Conservation (phyloP, 2,888 invertebrate species). For the Rosalia funebris region DNA sequence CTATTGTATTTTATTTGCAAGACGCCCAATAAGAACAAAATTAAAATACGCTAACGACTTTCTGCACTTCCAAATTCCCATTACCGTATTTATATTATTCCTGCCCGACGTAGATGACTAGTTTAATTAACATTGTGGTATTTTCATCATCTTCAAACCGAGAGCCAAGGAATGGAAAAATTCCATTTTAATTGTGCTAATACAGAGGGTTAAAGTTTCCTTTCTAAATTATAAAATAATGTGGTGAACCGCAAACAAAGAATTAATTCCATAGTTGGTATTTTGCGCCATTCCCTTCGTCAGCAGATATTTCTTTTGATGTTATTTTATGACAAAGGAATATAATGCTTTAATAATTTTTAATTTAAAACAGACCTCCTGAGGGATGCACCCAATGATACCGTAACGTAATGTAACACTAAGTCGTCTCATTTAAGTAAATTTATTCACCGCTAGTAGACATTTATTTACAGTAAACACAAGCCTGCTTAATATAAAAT, state of each 20-base stretch:
- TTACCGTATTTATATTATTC: slow-evolving; percentile 6
- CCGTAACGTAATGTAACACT: too few species aligned
- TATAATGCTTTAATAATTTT: too few species aligned
- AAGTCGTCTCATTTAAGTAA: too few species aligned
- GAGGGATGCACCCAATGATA: too few species aligned
- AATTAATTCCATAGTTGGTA: neutral
- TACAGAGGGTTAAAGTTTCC: neutral
- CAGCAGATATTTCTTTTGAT: neutral
- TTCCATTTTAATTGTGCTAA: slow-evolving; percentile 1
- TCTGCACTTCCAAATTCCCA: neutral
- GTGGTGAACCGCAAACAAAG: neutral
- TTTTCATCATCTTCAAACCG: neutral
- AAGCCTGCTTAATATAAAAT: too few species aligned
- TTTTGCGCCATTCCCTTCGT: slow-evolving; percentile 1
- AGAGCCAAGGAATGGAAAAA: neutral
- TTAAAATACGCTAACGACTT: neutral
- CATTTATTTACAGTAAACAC: too few species aligned
- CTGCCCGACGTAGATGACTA: neutral
- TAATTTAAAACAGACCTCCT: too few species aligned
- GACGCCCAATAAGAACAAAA: neutral
- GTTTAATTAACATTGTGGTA: slow-evolving; percentile 6
- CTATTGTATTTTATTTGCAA: neutral
- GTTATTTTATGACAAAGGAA: neutral
- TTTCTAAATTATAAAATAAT: neutral
- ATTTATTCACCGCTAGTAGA: too few species aligned